Evolutionary conservation across 2,113 vertebrate genomes (phyloP), one percentile per base, ranked within the genome.

Genomic region (Psammodynastes pulverulentus): DNA sequence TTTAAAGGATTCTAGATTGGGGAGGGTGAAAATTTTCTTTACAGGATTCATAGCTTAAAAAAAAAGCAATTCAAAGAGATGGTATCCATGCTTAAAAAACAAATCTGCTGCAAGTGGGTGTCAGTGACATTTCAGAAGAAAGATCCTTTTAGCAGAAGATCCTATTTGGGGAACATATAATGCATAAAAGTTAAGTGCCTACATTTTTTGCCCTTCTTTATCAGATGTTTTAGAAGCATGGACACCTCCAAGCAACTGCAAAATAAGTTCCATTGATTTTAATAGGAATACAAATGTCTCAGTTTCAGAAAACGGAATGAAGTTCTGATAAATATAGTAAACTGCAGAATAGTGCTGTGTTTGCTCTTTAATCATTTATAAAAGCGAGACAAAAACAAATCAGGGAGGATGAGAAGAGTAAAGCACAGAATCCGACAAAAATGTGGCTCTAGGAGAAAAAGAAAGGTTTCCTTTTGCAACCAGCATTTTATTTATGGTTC

Each of bases 381-480:
- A 0, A 93, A 91, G 29, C 1, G 94, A 92, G 92, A 94, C 62
- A 1, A 51, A 17, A 92, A 85, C 91, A 92, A 85, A 7, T 85
- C 88, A 91, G 43, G 5, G 46, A 24, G 72, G 24, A 17, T 43
- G 52, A 85, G 43, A 53, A 88, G 9, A 48, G 2, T 1, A 88
- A 92, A 94, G 79, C 21, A 52, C 0, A 93, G 43, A 43, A 93
- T n/a, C 2, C 34, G 91, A 17, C 1, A 90, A 88, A 91, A 92
- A 62, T 0, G 89, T 10, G 51, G 3, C 48, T 89, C 45, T 88
- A 89, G 52, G 3, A 67, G 2, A 95, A 1, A 89, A 12, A 10
- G 19, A 43, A 9, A 0, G 95, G 87, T 0, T 58, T 94, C 7
- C 49, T 24, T 88, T 94, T 54, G 1, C 92, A 94, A 94, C 9